Percentiles rank a stretch among this genome's conserved stretches.
Conservation (phyloP, 92 coral and sea anemone species). For the Muricea muricata region DNA sequence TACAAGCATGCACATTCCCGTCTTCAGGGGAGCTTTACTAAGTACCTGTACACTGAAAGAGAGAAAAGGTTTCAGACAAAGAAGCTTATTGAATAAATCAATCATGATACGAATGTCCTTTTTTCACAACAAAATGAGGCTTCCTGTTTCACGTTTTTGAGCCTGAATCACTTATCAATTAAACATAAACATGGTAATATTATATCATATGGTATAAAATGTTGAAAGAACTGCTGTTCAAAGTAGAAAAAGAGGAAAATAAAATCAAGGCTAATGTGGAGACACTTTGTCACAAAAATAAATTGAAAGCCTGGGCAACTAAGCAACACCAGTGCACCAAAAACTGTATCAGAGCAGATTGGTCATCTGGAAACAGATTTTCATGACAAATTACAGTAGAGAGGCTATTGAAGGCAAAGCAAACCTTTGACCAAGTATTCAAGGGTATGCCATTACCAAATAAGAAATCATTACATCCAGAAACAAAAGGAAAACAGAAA, state of each 20-base stretch:
- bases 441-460: slow-evolving; percentile 36
- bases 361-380: slow-evolving; percentile 38
- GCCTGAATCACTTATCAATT: slow-evolving; percentile 31
- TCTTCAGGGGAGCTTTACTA: slow-evolving; percentile 41
- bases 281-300: slow-evolving; percentile 53
- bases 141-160: slow-evolving; percentile 58
- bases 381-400: slow-evolving; percentile 46
- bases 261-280: slow-evolving; percentile 41
- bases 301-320: slow-evolving; percentile 35
- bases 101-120: slow-evolving; percentile 38
- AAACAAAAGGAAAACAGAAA: background rate
- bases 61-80: slow-evolving; percentile 63
- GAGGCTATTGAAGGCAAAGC: slow-evolving; percentile 19
- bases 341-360: slow-evolving; percentile 36
- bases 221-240: slow-evolving; percentile 41
- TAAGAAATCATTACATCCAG: slow-evolving; percentile 5
- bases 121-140: slow-evolving; percentile 58
- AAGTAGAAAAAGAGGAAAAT: slow-evolving; percentile 55
- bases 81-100: slow-evolving; percentile 55
- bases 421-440: slow-evolving; percentile 23
- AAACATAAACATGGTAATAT: slow-evolving; percentile 55
- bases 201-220: slow-evolving; percentile 54
- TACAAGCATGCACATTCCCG: slow-evolving; percentile 57
- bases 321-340: slow-evolving; percentile 51
- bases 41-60: slow-evolving; percentile 60